Evolutionary conservation across 2,888 invertebrate species (phyloP).

Genomic region (Cataglyphis rosenhaueri): DNA sequence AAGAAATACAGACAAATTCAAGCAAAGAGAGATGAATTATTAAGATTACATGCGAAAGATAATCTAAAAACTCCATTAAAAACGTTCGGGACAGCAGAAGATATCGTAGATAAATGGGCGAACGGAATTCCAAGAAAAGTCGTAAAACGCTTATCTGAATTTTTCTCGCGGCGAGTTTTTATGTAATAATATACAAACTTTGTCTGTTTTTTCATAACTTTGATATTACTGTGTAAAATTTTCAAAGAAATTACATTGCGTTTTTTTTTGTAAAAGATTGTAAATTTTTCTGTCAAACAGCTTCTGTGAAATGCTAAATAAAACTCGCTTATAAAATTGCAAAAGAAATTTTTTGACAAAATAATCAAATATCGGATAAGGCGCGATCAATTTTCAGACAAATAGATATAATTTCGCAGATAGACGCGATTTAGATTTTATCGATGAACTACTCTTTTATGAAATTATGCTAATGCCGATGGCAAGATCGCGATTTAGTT

Average conservation of each 20-base stretch:
- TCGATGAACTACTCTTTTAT: background rate
- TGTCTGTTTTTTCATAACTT: background rate
- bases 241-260: background rate
- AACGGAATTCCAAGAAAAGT: conserved; percentile 68
- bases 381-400: background rate
- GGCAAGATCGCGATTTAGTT: conserved; percentile 17
- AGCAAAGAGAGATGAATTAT: conserved; percentile 21
- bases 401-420: conserved; percentile 8
- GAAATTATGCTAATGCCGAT: background rate
- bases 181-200: conserved; percentile 18
- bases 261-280: background rate
- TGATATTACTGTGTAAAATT: conserved; percentile 6
- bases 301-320: background rate
- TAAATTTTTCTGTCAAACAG: conserved; percentile 47
- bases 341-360: conserved; percentile 1
- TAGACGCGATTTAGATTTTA: conserved; percentile 3
- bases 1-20: background rate
- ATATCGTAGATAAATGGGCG: conserved; percentile 48
- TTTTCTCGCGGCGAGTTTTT: conserved; percentile 31
- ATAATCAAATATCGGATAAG: background rate
- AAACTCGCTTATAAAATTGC: background rate
- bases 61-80: conserved; percentile 19
- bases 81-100: conserved; percentile 18
- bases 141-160: conserved; percentile 76
- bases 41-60: conserved; percentile 24